phyloP scores from a whole-genome alignment of 1,140 invertebrate genomes.

The Oncopodura yosiiana region DNA sequence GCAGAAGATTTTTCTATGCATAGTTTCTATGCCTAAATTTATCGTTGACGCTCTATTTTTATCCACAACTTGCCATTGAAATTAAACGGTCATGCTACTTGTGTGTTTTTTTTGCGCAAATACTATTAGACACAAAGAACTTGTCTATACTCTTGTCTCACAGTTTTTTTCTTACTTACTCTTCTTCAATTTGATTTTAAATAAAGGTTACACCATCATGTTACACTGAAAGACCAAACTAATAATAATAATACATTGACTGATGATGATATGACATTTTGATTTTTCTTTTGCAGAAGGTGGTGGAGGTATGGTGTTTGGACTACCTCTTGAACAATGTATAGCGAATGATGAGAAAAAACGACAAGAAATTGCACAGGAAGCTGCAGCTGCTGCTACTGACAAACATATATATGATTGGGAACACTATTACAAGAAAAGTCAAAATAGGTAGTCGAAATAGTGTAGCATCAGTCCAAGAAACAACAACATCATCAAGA shows the following conservation, averaged over 20 bases:
- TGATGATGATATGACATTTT: not conserved
- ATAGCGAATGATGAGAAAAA: slow-evolving; percentile 57
- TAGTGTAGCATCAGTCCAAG: slow-evolving; percentile 58
- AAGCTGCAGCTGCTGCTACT: not conserved
- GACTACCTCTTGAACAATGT: slow-evolving; percentile 67
- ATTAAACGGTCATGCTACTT: slow-evolving; percentile 13
- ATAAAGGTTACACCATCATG: no score
- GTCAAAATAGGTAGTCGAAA: slow-evolving; percentile 54
- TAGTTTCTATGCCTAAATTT: slow-evolving; percentile 10
- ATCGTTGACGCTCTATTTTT: slow-evolving; percentile 10
- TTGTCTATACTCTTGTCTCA: not conserved
- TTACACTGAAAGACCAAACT: not conserved
- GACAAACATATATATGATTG: slow-evolving; percentile 9
- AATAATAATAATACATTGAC: slow-evolving; percentile 3
- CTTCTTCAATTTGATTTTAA: no score
- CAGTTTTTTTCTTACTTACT: no score
- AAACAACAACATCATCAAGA: no score
- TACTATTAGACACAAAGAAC: slow-evolving; percentile 3
- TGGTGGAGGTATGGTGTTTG: slow-evolving; percentile 57
- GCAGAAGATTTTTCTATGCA: slow-evolving; percentile 5
- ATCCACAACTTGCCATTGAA: slow-evolving; percentile 10
- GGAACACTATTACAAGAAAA: slow-evolving; percentile 39
- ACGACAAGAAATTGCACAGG: slow-evolving; percentile 23
- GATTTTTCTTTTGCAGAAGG: slow-evolving; percentile 12
- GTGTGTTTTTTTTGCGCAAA: not conserved